Base-by-base conservation (phyloP, 2,113 vertebrate genomes). In the Tretioscincus oriximinensis region DNA sequence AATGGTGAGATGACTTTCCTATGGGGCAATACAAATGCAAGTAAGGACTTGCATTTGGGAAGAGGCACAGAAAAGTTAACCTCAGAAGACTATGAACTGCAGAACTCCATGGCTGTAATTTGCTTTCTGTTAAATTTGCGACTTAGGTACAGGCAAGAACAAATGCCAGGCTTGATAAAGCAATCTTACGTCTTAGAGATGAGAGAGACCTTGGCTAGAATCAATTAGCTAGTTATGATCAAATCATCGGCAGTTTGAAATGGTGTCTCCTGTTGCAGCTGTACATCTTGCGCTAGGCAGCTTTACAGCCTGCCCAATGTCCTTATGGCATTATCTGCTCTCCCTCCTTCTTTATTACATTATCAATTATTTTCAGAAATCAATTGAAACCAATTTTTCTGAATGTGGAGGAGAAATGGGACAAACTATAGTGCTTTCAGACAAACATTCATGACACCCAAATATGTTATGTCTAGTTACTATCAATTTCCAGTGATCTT, bases 351-450 rank as follows among this genome's bases (percentile, higher is more conserved):
- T 58, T 84, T 70, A 76, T 80, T 70, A 45, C 72, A 80, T 80
- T 84, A 80, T 70, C 66, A 75, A 80, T 84, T 80, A 76, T 70
- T 41, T 79, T 70, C 72, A 84, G 45, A 80, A 84, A 80, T 84
- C 77, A 80, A 84, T 84, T 51, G 18, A 76, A 71, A 74, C 41
- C 29, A 41, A 70, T 79, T 76, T 77, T 41, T 70, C 77, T 76
- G 9, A 24, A 65, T 74, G 73, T 69, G 26, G 45, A 76, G 51
- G 73, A 84, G 29, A 71, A 69, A 16, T 64, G 54, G 66, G 80
- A 80, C 66, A 76, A 29, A 31, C 29, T 45, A 72, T 71, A 12
- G 66, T 29, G 12, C 64, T 70, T 76, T 70, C 77, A 80, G 45
- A 70, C 16, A 58, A 65, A 41, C 60, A n/a, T 4, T 64, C 3